phyloP scores from a whole-genome alignment of 2,888 invertebrate genomes.

The Platerodrilus igneus region DNA sequence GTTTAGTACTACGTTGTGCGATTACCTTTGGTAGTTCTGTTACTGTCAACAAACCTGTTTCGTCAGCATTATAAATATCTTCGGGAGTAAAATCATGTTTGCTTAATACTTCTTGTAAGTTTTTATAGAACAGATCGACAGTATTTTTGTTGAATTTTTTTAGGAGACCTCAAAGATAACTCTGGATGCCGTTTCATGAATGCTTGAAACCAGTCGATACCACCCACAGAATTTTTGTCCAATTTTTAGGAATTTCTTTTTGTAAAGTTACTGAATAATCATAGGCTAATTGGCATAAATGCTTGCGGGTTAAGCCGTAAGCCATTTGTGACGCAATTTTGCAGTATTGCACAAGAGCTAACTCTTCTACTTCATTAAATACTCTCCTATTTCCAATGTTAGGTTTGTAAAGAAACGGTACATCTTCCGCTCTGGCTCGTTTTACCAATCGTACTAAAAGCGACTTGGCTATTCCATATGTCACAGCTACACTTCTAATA shows the following conservation, averaged over 20 bases:
- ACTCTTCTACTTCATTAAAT: conserved; percentile 9
- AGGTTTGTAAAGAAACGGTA: conserved; percentile 11
- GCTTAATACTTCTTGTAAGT: no score
- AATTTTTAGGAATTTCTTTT: conserved; percentile 2
- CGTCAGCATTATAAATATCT: no score
- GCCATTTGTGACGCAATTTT: conserved; percentile 10
- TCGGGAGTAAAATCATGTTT: no score
- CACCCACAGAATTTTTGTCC: no score
- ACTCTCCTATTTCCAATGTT: conserved; percentile 13
- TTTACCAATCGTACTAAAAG: conserved; percentile 2
- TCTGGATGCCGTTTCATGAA: no score
- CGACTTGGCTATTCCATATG: conserved; percentile 8
- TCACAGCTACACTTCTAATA: conserved; percentile 4
- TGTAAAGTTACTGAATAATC: conserved; percentile 4
- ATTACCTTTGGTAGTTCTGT: no score
- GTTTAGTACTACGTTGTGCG: no score
- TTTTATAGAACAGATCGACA: no score
- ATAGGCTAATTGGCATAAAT: conserved; percentile 9
- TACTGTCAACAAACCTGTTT: no score
- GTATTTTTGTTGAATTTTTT: no score
- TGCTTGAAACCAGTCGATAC: no score
- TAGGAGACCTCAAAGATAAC: no score
- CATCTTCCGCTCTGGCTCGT: conserved; percentile 7
- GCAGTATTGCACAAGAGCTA: conserved; percentile 5
- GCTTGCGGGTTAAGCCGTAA: conserved; percentile 13